A percentile compares a stretch with the other conserved stretches of the same genome.
phyloP scores from a whole-genome alignment of 2,797 vertebrate genomes.

The Hemitrygon akajei region DNA sequence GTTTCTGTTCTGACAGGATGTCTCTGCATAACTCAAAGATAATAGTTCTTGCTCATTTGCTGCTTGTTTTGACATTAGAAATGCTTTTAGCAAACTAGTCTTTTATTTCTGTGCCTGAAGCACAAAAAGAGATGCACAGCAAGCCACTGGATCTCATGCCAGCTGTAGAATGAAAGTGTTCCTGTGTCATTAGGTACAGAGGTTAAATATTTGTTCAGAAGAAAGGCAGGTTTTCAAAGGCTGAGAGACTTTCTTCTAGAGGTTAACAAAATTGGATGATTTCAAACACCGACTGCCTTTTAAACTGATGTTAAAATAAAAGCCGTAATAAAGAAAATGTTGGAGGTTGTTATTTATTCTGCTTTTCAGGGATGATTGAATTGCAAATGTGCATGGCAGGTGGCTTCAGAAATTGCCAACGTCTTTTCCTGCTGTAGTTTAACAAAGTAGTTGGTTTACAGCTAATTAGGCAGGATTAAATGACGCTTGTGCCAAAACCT shows the following conservation, averaged over 20 bases:
- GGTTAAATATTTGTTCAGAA: slow-evolving; percentile 31
- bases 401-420: slow-evolving; percentile 7
- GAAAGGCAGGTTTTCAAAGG: slow-evolving; percentile 5
- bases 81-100: slow-evolving; percentile 27
- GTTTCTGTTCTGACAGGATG: neutral
- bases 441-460: neutral
- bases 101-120: slow-evolving; percentile 28
- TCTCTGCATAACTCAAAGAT: neutral
- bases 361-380: neutral
- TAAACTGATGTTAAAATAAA: slow-evolving; percentile 19
- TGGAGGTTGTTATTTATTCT: slow-evolving; percentile 6
- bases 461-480: slow-evolving; percentile 10
- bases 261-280: neutral
- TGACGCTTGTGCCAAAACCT: neutral
- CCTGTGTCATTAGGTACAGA: neutral
- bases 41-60: slow-evolving; percentile 29
- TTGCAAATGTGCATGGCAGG: slow-evolving; percentile 13
- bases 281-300: neutral
- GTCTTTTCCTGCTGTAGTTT: neutral
- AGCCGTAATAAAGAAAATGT: slow-evolving; percentile 13
- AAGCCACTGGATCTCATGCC: slow-evolving; percentile 25
- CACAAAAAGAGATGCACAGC: slow-evolving; percentile 29
- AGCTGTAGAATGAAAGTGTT: neutral
- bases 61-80: slow-evolving; percentile 36
- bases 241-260: neutral